phyloP scores from a whole-genome alignment of 92 coral and sea anemone genomes.

The Bergia sp. region DNA sequence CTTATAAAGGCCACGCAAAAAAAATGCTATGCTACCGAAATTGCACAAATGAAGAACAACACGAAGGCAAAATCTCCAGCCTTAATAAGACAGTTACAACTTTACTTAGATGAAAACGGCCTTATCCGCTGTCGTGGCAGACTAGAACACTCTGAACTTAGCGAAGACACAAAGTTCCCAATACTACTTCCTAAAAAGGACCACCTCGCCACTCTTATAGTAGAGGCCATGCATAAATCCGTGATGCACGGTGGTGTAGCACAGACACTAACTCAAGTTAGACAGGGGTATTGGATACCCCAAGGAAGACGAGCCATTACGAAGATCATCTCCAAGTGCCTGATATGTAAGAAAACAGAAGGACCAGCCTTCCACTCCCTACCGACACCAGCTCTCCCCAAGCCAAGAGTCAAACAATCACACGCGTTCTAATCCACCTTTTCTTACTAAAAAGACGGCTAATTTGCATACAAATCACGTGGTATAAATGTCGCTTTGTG shows the following conservation, averaged over 20 bases:
- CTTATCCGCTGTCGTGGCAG: not conserved
- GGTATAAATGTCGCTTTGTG: no score
- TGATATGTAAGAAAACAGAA: no score
- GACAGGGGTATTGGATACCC: conserved; percentile 41
- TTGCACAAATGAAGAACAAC: not conserved
- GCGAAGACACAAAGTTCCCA: not conserved
- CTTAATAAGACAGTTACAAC: not conserved
- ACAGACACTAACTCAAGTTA: not conserved
- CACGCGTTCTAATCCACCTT: no score
- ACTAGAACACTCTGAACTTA: not conserved
- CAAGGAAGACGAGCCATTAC: no score
- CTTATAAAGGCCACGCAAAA: not conserved
- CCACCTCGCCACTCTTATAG: conserved; percentile 29
- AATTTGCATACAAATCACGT: no score
- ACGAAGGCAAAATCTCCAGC: not conserved
- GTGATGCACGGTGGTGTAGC: conserved; percentile 59
- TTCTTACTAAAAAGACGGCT: no score
- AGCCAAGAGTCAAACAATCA: no score
- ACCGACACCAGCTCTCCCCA: no score
- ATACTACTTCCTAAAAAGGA: not conserved
- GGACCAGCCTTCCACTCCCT: no score
- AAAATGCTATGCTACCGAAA: not conserved
- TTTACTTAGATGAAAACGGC: no score
- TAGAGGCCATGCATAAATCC: conserved; percentile 20
- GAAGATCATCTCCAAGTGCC: no score